Conservation (phyloP, 35 echinoderm and acorn worm species). For the Diadema setosum region DNA sequence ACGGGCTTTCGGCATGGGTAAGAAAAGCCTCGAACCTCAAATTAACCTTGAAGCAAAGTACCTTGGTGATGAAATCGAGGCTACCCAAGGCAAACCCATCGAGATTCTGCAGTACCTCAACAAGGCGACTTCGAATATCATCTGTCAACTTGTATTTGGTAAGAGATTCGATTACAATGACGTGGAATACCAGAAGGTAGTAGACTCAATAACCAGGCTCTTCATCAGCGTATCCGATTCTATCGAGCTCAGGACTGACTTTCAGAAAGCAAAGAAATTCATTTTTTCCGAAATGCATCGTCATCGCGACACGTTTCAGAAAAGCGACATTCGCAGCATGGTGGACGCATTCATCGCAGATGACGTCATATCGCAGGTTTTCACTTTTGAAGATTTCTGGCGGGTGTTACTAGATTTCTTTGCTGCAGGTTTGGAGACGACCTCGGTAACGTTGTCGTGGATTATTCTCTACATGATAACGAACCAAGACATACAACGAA, state of each 20-base stretch:
- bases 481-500: background rate
- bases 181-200: background rate
- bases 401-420: background rate
- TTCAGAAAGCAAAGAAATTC: background rate
- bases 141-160: slow-evolving; percentile 41
- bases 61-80: background rate
- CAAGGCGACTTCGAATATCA: slow-evolving; percentile 35
- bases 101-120: background rate
- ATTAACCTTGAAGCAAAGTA: background rate
- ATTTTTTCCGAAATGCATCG: background rate
- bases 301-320: background rate
- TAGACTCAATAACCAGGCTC: no score
- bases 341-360: slow-evolving; percentile 6
- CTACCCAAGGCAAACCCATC: background rate
- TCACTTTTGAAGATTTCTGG: background rate
- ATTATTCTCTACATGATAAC: background rate
- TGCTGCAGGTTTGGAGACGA: background rate
- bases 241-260: no score
- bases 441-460: background rate
- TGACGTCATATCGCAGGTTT: background rate
- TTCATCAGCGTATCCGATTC: no score
- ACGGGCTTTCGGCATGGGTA: slow-evolving; percentile 37
- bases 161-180: slow-evolving; percentile 44
- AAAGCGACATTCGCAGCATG: background rate
- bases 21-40: slow-evolving; percentile 2